Base-by-base conservation (phyloP, 2,113 vertebrate species). In the Odontophorus gujanensis region DNA sequence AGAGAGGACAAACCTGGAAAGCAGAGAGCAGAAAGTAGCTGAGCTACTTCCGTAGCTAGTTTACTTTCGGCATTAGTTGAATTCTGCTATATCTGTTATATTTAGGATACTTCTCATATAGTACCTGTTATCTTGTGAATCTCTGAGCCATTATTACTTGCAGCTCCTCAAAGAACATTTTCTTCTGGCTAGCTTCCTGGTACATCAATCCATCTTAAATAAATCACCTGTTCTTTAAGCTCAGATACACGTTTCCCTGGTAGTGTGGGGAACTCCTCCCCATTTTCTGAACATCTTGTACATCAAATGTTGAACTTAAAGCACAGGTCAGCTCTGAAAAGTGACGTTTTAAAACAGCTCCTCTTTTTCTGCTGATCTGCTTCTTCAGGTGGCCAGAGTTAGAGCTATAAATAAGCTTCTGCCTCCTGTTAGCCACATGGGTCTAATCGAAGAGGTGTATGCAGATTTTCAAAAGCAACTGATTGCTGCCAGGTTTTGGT, bases 141-240 rank as follows among this genome's bases (percentile, higher is more conserved):
- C 73, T 88, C 74, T 92, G 85, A 79, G 86, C 67, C 58, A 30
- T 91, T 86, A 82, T 86, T 90, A 82, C 71, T 61, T 91, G 58
- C 81, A 92, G 72, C 62, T 77, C 50, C 74, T 83, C 45, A 69
- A 48, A 93, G 69, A 67, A 51, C 74, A 26, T 1, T 24, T 73
- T 86, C 25, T 80, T 81, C 79, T 95, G 94, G 89, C 85, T 89
- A 86, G 62, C 61, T 92, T 95, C 93, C 90, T 95, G 71, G 53
- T 86, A 95, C 79, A 74, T 91, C 68, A 88, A 0, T 92, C 91
- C 90, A 58, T 68, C 86, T 93, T 87, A 76, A 80, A 94, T 91
- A 94, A 96, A 94, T 92, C 86, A 94, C 83, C 72, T 88, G 76
- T 61, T 95, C 77, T 90, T 90, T 95, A 73, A 95, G 90, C 95